Evolutionary conservation across 2,888 invertebrate species (phyloP).

Genomic region (Abrostola tripartita): DNA sequence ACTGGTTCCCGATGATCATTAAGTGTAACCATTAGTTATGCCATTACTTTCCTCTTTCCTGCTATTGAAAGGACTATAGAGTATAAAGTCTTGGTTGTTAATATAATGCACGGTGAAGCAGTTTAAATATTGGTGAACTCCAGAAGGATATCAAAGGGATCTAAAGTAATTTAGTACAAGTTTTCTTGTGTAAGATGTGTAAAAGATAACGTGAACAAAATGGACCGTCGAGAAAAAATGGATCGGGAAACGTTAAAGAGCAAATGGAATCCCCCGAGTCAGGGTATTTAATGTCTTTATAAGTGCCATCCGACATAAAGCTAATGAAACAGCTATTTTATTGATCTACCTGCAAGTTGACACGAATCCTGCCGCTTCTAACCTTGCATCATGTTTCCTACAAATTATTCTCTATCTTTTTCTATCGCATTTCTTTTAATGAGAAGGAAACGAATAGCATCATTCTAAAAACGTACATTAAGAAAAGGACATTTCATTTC

Average conservation of each 20-base stretch:
- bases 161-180: constrained; percentile 26
- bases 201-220: constrained; percentile 63
- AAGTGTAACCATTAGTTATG: constrained; percentile 60
- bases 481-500: constrained; percentile 82
- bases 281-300: constrained; percentile 86
- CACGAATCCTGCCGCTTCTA: constrained; percentile 78
- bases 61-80: constrained; percentile 35
- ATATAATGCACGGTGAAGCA: constrained; percentile 9
- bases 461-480: constrained; percentile 73
- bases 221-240: constrained; percentile 48
- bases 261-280: constrained; percentile 71
- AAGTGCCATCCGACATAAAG: constrained; percentile 83
- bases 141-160: constrained; percentile 24
- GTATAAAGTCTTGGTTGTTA: constrained; percentile 34
- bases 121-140: constrained; percentile 20
- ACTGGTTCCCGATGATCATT: constrained; percentile 56
- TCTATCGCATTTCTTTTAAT: constrained; percentile 46
- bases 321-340: constrained; percentile 86
- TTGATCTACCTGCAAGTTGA: constrained; percentile 87
- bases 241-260: constrained; percentile 62
- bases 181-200: constrained; percentile 60
- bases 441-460: constrained; percentile 62
- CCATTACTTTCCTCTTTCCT: constrained; percentile 44
- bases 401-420: constrained; percentile 75
- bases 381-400: constrained; percentile 84